These are phyloP conservation scores for Eristalinus aeneus DNA, from an alignment of 2,888 invertebrate genomes.

Conservation along the genomic window DNA sequence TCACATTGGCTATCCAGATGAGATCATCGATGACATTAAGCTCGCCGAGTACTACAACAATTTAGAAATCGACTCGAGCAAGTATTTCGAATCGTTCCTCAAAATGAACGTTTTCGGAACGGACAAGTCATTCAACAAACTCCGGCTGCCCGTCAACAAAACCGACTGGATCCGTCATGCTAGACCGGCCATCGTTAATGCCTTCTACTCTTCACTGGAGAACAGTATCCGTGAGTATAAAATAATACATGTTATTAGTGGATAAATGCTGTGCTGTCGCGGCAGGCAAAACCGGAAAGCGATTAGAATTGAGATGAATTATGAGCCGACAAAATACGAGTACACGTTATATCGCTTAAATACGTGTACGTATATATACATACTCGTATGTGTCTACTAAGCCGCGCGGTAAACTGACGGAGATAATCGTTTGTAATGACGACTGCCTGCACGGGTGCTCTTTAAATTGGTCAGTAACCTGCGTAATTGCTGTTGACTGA, in stretches of 20 bases:
- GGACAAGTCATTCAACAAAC: slow-evolving; percentile 88
- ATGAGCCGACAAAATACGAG: neutral
- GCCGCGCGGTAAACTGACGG: neutral
- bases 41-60: slow-evolving; percentile 89
- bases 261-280: neutral
- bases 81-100: slow-evolving; percentile 88
- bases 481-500: neutral
- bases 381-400: neutral
- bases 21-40: slow-evolving; percentile 90
- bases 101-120: slow-evolving; percentile 91
- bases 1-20: slow-evolving; percentile 96
- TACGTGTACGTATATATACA: no score
- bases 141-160: slow-evolving; percentile 90
- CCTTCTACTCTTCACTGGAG: slow-evolving; percentile 92
- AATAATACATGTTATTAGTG: slow-evolving; percentile 6
- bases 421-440: neutral
- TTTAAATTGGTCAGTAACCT: slow-evolving; percentile 24
- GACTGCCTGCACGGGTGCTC: neutral
- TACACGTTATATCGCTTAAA: neutral
- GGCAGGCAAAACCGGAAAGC: slow-evolving; percentile 3
- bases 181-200: slow-evolving; percentile 91
- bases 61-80: slow-evolving; percentile 86
- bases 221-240: slow-evolving; percentile 91
- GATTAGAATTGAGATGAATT: slow-evolving; percentile 18
- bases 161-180: slow-evolving; percentile 93